A percentile compares a stretch with the other conserved stretches of the same genome.
Evolutionary conservation across 2,113 vertebrate genomes (phyloP).

Genomic region (Entomyzon cyanotis): DNA sequence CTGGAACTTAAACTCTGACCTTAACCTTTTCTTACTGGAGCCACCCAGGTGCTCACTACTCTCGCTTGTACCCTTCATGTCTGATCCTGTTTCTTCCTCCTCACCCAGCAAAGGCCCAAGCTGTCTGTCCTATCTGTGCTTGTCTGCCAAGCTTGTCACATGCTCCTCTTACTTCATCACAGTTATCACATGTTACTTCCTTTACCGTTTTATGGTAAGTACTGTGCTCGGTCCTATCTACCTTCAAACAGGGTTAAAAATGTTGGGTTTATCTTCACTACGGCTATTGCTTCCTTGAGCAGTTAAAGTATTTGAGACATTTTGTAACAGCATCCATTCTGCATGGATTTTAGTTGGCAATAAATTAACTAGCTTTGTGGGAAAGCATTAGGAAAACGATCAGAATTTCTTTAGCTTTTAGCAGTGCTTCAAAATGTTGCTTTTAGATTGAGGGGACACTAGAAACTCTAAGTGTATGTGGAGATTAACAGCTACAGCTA

Average conservation of each 20-base stretch:
- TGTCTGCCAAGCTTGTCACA: background rate
- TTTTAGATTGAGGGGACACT: background rate
- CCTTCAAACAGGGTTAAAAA: background rate
- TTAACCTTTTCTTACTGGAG: background rate
- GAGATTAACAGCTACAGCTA: background rate
- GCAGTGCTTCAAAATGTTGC: background rate
- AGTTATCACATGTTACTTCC: background rate
- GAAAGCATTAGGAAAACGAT: background rate
- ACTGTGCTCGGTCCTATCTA: background rate
- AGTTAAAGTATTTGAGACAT: background rate
- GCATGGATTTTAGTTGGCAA: background rate
- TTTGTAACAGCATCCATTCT: background rate
- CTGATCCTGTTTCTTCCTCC: background rate
- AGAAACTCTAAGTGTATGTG: background rate
- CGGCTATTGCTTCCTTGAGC: background rate
- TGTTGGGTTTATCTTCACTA: background rate
- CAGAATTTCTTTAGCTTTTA: background rate
- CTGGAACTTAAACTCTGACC: background rate
- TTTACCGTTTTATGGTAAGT: background rate
- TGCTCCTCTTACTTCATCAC: background rate
- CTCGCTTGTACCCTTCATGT: background rate
- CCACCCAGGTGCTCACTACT: fast-evolving
- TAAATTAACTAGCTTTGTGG: background rate
- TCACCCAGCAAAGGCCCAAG: background rate
- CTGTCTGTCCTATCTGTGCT: background rate